phyloP scores from a whole-genome alignment of 2,797 vertebrate genomes.

The Paratrypauchen microcephalus region DNA sequence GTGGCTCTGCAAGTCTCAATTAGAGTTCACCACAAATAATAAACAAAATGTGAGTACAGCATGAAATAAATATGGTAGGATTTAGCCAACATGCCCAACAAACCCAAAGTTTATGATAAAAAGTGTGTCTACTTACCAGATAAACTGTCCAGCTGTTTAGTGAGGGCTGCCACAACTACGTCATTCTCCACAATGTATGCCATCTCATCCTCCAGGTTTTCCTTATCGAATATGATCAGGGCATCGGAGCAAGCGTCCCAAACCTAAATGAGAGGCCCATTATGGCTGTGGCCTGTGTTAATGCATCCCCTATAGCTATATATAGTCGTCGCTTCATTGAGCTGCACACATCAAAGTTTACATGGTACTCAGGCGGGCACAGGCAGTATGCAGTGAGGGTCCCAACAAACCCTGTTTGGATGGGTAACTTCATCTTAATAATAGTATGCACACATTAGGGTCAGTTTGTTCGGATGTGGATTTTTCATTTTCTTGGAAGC shows the following conservation, averaged over 20 bases:
- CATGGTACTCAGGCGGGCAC: slow-evolving; percentile 44
- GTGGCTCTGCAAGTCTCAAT: slow-evolving; percentile 56
- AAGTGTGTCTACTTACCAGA: slow-evolving; percentile 77
- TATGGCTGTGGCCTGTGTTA: slow-evolving; percentile 68
- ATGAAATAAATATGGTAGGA: slow-evolving; percentile 64
- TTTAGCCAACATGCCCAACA: slow-evolving; percentile 52
- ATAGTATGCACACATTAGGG: slow-evolving; percentile 32
- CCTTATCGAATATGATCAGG: slow-evolving; percentile 95
- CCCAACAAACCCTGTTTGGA: slow-evolving; percentile 41
- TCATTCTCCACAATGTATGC: slow-evolving; percentile 97
- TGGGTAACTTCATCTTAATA: slow-evolving; percentile 30
- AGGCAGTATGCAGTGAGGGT: slow-evolving; percentile 42
- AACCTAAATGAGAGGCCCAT: slow-evolving; percentile 83
- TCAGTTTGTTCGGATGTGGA: slow-evolving; percentile 54
- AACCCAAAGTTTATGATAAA: slow-evolving; percentile 43
- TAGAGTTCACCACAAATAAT: slow-evolving; percentile 69
- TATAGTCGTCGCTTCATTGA: slow-evolving; percentile 57
- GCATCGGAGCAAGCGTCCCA: slow-evolving; percentile 99
- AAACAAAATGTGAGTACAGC: slow-evolving; percentile 65
- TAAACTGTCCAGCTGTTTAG: slow-evolving; percentile 86
- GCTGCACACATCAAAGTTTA: slow-evolving; percentile 76
- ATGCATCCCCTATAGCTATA: slow-evolving; percentile 63
- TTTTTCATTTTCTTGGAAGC: slow-evolving; percentile 52
- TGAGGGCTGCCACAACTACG: slow-evolving; percentile 88
- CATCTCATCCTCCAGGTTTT: slow-evolving; percentile 90